phyloP scores from a whole-genome alignment of 2,888 invertebrate species.

The Pyrochroa serraticornis region DNA sequence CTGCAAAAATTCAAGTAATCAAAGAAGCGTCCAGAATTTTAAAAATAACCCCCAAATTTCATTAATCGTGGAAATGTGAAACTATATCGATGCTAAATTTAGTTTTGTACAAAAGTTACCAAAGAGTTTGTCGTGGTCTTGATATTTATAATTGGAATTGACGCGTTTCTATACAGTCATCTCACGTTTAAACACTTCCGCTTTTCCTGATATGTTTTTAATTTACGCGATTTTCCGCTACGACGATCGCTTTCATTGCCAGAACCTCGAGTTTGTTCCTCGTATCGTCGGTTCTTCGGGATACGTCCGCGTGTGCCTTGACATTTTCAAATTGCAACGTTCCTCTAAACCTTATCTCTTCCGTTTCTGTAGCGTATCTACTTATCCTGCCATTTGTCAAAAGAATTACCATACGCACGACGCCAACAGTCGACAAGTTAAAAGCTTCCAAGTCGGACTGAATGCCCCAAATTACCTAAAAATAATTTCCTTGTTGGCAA shows the following conservation, averaged over 20 bases:
- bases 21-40: neutral
- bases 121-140: too few relatives aligned
- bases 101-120: too few relatives aligned
- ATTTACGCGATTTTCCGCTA: slow-evolving; percentile 5
- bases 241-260: slow-evolving; percentile 1
- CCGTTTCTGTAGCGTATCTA: slow-evolving; percentile 2
- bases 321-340: too few relatives aligned
- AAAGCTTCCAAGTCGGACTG: neutral
- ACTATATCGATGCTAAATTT: too few relatives aligned
- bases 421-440: neutral
- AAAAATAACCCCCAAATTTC: neutral
- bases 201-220: neutral
- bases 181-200: too few relatives aligned
- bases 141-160: too few relatives aligned
- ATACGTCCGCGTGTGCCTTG: too few relatives aligned
- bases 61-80: too few relatives aligned
- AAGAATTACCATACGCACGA: slow-evolving; percentile 11
- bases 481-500: neutral
- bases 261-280: neutral
- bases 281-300: too few relatives aligned
- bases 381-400: slow-evolving; percentile 20
- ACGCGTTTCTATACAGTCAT: too few relatives aligned
- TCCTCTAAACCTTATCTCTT: too few relatives aligned
- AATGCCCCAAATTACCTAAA: neutral
- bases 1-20: slow-evolving; percentile 60